These are phyloP conservation scores for Microtus pennsylvanicus DNA, from an alignment of 2,113 vertebrate genomes.

Conservation along the genomic window DNA sequence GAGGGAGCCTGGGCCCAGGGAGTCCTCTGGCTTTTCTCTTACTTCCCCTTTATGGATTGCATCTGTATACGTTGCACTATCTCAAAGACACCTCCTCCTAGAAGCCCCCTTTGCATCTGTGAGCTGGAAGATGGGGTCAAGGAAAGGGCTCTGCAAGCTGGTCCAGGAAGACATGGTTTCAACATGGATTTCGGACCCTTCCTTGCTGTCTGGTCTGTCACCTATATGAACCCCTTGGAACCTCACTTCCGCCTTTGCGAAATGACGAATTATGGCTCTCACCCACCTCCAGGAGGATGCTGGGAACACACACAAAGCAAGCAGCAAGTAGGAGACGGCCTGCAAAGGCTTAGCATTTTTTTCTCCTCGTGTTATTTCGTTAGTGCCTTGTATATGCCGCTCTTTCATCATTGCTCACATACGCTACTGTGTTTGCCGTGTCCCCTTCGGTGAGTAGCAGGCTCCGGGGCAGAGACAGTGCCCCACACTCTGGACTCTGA, in stretches of 20 bases:
- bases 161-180: background rate
- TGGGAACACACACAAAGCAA: background rate
- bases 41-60: background rate
- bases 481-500: background rate
- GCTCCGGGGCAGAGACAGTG: slow-evolving; percentile 6
- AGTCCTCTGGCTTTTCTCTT: background rate
- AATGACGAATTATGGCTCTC: background rate
- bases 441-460: slow-evolving; percentile 17
- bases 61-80: background rate
- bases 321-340: background rate
- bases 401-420: background rate
- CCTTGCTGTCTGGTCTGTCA: background rate
- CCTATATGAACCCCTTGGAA: background rate
- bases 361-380: background rate
- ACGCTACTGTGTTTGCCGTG: background rate
- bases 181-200: background rate
- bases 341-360: background rate
- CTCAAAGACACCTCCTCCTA: background rate
- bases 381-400: background rate
- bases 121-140: background rate
- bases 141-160: background rate
- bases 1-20: background rate
- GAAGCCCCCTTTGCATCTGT: background rate
- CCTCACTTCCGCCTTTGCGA: background rate
- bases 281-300: background rate